These are phyloP conservation scores for Equus przewalskii DNA, from an alignment of 2,113 vertebrate species.

Conservation along the genomic window DNA sequence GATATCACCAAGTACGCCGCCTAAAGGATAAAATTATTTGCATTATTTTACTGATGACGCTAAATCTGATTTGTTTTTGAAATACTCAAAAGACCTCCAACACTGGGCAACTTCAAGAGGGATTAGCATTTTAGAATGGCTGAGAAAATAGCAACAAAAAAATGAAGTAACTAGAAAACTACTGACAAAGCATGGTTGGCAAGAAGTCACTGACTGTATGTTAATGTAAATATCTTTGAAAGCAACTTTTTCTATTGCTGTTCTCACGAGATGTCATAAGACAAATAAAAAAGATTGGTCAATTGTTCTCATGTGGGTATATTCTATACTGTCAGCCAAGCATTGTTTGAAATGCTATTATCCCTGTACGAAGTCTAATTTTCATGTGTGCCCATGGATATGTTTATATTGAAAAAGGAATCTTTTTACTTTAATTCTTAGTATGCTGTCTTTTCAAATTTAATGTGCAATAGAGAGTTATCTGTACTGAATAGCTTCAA, in stretches of 20 bases:
- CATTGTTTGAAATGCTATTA: constrained; percentile 47
- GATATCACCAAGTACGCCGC: constrained; percentile 19
- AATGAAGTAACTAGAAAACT: constrained; percentile 70
- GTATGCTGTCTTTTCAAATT: background rate
- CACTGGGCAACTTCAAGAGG: constrained; percentile 59
- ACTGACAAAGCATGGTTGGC: constrained; percentile 73
- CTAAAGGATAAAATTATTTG: constrained; percentile 68
- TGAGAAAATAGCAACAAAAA: constrained; percentile 63
- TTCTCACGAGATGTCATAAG: constrained; percentile 68
- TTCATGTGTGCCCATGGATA: background rate
- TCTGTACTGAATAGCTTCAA: background rate
- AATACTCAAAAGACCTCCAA: constrained; percentile 75
- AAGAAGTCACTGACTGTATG: constrained; percentile 72
- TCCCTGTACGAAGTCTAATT: constrained; percentile 9
- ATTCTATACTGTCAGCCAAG: constrained; percentile 36
- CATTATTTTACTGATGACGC: constrained; percentile 68
- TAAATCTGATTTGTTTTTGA: constrained; percentile 80
- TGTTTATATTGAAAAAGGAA: background rate
- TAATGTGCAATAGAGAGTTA: background rate
- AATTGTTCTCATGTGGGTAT: constrained; percentile 61
- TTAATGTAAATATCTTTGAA: constrained; percentile 80
- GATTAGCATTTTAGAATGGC: constrained; percentile 75
- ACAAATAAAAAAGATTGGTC: constrained; percentile 73
- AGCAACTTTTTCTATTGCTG: constrained; percentile 72
- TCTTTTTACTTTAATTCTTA: background rate